These are phyloP conservation scores for Isoperla grammatica DNA, from an alignment of 2,888 invertebrate genomes.

Conservation along the genomic window DNA sequence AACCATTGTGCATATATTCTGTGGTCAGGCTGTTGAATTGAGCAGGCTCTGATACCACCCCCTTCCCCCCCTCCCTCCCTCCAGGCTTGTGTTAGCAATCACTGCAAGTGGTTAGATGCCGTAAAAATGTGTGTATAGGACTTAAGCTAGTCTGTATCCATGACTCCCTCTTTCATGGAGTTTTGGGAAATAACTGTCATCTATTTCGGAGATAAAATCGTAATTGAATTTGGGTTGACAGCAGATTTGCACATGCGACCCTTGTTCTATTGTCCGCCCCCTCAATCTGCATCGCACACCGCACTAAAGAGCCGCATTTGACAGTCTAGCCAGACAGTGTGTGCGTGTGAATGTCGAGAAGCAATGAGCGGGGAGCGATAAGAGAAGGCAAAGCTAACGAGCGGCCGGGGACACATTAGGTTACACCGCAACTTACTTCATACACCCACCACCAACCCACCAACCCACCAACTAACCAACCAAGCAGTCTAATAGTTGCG, in stretches of 20 bases:
- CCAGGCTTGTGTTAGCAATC: no score
- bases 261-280: constrained; percentile 7
- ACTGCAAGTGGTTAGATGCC: no score
- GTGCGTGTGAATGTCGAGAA: not conserved
- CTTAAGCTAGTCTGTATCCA: no score
- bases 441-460: not conserved
- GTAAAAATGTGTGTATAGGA: no score
- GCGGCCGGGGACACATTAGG: constrained; percentile 29
- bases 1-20: no score
- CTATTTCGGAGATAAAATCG: constrained; percentile 49
- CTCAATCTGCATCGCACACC: not conserved
- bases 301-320: not conserved
- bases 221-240: constrained; percentile 48
- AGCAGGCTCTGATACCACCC: no score
- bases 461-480: no score
- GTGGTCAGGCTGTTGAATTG: no score
- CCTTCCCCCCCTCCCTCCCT: no score
- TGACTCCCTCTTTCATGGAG: constrained; percentile 20
- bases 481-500: no score
- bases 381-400: constrained; percentile 33
- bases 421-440: constrained; percentile 1
- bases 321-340: no score
- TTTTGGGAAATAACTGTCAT: constrained; percentile 47
- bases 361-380: constrained; percentile 22
- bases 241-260: constrained; percentile 44